These are phyloP conservation scores for Clunio marinus DNA, from an alignment of 2,888 invertebrate genomes.

Conservation along the genomic window DNA sequence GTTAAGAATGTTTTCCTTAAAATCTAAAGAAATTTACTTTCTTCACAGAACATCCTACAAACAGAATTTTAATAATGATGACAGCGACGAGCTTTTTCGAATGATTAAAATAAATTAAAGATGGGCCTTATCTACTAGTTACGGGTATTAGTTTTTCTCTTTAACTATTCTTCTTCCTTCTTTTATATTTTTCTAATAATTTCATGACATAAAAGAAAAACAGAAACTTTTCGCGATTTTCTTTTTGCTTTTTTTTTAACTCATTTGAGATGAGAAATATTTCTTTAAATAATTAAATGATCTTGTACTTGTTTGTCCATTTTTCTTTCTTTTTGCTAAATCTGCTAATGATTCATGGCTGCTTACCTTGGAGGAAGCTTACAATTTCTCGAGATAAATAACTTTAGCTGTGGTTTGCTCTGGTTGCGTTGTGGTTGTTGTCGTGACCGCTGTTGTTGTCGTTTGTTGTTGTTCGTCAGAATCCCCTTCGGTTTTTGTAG, in stretches of 20 bases:
- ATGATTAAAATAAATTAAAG: background rate
- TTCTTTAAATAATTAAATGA: background rate
- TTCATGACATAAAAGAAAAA: no score
- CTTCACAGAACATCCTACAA: background rate
- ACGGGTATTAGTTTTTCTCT: background rate
- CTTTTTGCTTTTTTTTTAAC: background rate
- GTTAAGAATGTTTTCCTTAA: constrained; percentile 2
- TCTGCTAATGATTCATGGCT: background rate
- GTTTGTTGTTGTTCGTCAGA: constrained; percentile 5
- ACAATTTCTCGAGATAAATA: constrained; percentile 32
- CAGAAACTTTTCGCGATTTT: background rate
- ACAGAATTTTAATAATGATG: background rate
- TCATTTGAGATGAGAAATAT: no score
- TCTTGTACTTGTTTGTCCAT: constrained; percentile 24
- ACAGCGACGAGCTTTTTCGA: background rate
- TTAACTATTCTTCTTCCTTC: no score
- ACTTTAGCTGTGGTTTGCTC: constrained; percentile 15
- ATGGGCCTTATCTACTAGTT: constrained; percentile 1
- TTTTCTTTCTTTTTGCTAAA: background rate
- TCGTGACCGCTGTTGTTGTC: background rate
- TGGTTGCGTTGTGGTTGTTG: background rate
- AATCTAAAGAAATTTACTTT: background rate
- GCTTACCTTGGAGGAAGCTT: background rate
- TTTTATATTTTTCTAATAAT: background rate
- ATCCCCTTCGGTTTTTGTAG: constrained; percentile 14